A percentile compares a stretch with the other conserved stretches of the same genome.
phyloP scores from a whole-genome alignment of 1,140 invertebrate genomes.

The Caenorhabditis briggsae region DNA sequence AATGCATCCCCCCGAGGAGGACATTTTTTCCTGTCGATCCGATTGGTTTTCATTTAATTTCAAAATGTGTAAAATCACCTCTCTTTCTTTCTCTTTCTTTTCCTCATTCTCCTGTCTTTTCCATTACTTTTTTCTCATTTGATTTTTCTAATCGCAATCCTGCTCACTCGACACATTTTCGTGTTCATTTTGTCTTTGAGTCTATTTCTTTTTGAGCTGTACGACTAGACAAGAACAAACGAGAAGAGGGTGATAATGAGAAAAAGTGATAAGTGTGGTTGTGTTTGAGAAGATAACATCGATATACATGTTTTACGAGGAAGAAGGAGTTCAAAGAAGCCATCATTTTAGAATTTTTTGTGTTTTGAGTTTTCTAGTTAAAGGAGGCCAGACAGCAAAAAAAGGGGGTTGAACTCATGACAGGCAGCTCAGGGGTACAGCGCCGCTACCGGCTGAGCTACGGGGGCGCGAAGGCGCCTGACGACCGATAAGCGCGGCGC shows the following conservation, averaged over 20 bases:
- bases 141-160: neutral
- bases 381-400: too few relatives aligned
- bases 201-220: neutral
- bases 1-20: neutral
- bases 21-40: neutral
- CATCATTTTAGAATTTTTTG: neutral
- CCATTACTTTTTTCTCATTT: neutral
- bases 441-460: too few relatives aligned
- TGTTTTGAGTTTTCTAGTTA: neutral
- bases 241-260: neutral
- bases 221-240: neutral
- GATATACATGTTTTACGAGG: constrained; percentile 28
- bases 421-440: too few relatives aligned
- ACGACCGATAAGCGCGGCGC: too few relatives aligned
- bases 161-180: neutral
- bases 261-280: neutral
- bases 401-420: too few relatives aligned
- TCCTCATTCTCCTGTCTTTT: neutral
- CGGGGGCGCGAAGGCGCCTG: too few relatives aligned
- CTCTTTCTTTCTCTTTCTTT: neutral
- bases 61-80: constrained; percentile 58
- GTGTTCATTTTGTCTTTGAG: neutral
- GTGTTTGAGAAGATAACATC: neutral
- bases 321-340: neutral
- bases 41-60: constrained; percentile 56